phyloP scores from a whole-genome alignment of 2,888 invertebrate genomes.

The Acanthacorydalis orientalis region DNA sequence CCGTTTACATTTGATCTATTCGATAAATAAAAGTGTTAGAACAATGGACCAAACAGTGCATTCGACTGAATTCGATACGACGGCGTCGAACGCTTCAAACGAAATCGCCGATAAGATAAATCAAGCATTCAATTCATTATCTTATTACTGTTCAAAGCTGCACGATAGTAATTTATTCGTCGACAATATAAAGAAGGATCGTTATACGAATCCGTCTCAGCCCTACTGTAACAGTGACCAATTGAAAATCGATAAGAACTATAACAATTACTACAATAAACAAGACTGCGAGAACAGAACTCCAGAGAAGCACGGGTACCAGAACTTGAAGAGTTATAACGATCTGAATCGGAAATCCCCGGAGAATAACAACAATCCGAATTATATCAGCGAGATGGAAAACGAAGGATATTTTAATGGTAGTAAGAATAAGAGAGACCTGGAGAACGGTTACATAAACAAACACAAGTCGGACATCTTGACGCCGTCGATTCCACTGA shows the following conservation, averaged over 20 bases:
- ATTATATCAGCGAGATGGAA: neutral
- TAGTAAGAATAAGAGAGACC: neutral
- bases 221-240: neutral
- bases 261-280: neutral
- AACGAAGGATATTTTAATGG: neutral
- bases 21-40: too few species aligned
- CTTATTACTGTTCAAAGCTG: neutral
- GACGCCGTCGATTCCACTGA: too few species aligned
- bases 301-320: too few species aligned
- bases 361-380: neutral
- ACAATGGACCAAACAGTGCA: neutral
- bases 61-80: neutral
- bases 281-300: neutral
- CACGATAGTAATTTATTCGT: neutral
- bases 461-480: too few species aligned
- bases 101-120: neutral
- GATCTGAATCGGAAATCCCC: neutral
- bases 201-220: neutral
- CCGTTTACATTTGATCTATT: too few species aligned
- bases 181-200: neutral
- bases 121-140: neutral
- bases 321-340: neutral
- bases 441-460: neutral
- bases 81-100: neutral
- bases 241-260: neutral